Percentiles rank a stretch among this genome's conserved stretches.
These are phyloP conservation scores for Drosophila orena DNA, from an alignment of 1,140 invertebrate species.

Conservation along the genomic window DNA sequence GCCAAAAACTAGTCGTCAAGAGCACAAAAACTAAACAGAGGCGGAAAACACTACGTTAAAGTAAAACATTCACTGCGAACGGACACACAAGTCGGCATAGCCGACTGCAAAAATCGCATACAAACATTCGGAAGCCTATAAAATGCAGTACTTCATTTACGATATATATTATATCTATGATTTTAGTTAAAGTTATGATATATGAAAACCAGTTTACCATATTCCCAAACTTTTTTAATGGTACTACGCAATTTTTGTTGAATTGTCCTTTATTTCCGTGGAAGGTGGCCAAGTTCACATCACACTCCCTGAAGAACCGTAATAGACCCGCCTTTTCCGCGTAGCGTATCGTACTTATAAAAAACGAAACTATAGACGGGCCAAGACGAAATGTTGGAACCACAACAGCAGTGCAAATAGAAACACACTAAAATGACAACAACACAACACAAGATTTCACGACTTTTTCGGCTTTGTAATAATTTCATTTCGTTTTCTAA, in stretches of 20 bases:
- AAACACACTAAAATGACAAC: conserved; percentile 6
- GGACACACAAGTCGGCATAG: neutral
- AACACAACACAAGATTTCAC: conserved; percentile 12
- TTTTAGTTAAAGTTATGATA: too few species aligned
- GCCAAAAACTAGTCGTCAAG: conserved; percentile 29
- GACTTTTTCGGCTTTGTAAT: conserved; percentile 35
- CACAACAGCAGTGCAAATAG: neutral
- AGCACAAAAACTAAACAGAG: conserved; percentile 6
- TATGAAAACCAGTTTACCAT: too few species aligned
- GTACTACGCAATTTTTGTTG: neutral
- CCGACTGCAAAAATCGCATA: neutral
- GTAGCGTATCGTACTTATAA: conserved; percentile 38
- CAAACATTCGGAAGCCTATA: neutral
- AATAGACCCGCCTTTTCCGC: neutral
- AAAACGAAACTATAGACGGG: conserved; percentile 21
- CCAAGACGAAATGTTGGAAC: conserved; percentile 3
- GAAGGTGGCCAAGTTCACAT: neutral
- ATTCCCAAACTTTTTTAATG: neutral
- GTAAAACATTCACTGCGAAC: conserved; percentile 1
- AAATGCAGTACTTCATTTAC: too few species aligned
- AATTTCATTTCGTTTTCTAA: conserved; percentile 34
- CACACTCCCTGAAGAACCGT: conserved; percentile 17
- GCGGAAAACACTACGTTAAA: conserved; percentile 8
- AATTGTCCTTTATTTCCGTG: neutral
- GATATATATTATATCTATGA: too few species aligned